These are phyloP conservation scores for Schizothorax lantsangensis DNA, from an alignment of 2,797 vertebrate genomes.

Conservation along the genomic window DNA sequence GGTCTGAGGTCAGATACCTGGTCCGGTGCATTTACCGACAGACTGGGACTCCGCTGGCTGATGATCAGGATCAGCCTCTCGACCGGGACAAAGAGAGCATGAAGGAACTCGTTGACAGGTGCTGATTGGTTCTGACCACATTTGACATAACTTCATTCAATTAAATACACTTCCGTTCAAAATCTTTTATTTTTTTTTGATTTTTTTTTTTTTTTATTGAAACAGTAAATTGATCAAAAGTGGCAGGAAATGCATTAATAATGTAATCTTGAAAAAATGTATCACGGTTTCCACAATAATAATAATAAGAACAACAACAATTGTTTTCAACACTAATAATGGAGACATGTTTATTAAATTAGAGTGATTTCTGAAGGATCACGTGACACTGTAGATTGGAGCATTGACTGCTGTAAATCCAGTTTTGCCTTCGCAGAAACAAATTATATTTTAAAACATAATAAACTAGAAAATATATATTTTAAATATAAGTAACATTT, in stretches of 20 bases:
- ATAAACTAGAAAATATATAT: neutral
- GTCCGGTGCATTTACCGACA: slow-evolving; percentile 97
- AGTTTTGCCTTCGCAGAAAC: neutral
- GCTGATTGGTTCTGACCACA: neutral
- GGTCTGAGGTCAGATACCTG: slow-evolving; percentile 96
- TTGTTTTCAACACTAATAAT: neutral
- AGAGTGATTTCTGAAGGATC: neutral
- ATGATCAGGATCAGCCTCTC: slow-evolving; percentile 92
- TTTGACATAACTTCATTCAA: neutral
- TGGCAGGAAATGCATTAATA: neutral
- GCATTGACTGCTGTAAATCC: neutral
- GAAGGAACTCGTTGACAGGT: slow-evolving; percentile 97
- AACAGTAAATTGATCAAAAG: neutral
- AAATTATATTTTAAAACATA: neutral
- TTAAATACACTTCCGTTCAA: neutral
- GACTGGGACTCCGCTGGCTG: slow-evolving; percentile 90
- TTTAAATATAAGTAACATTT: neutral
- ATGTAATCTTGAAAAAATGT: neutral
- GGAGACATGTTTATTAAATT: neutral
- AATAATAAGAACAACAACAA: neutral
- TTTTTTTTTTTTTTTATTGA: neutral
- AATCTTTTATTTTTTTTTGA: too few species aligned
- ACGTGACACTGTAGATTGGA: neutral
- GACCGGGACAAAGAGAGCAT: slow-evolving; percentile 94
- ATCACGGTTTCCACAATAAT: neutral